These are phyloP conservation scores for Campoletis sonorensis DNA, from an alignment of 1,140 invertebrate genomes.

Conservation along the genomic window DNA sequence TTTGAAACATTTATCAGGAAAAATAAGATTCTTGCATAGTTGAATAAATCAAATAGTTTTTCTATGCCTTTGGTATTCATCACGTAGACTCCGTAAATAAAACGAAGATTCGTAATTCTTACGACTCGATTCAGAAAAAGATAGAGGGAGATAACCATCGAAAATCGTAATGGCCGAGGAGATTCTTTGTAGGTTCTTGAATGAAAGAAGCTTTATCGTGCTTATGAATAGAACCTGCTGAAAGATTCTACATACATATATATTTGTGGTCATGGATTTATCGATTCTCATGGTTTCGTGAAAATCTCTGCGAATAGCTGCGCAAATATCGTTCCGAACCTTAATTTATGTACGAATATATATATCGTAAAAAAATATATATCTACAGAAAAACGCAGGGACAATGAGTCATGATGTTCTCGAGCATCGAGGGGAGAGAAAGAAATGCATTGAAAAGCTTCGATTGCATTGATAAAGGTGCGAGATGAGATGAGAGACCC, in stretches of 20 bases:
- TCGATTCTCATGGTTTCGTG: neutral
- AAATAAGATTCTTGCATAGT: too few species aligned
- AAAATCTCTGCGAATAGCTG: conserved; percentile 1
- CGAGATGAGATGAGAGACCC: neutral
- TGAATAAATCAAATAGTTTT: too few species aligned
- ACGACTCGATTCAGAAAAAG: neutral
- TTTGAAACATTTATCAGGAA: too few species aligned
- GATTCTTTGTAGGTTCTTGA: too few species aligned
- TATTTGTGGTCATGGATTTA: neutral
- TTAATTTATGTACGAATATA: neutral
- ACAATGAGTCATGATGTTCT: conserved; percentile 3
- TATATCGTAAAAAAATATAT: neutral
- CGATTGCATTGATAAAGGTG: neutral
- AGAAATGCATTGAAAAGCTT: neutral
- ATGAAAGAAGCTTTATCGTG: too few species aligned
- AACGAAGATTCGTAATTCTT: neutral
- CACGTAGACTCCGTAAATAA: neutral
- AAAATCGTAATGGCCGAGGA: too few species aligned
- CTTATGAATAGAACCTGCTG: too few species aligned
- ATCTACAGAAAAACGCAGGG: neutral
- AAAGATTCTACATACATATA: neutral
- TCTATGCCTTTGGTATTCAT: neutral
- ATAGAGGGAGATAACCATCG: too few species aligned
- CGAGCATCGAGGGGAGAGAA: neutral
- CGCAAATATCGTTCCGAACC: neutral